These are phyloP conservation scores for Mya arenaria DNA, from an alignment of 1,140 invertebrate genomes.

Conservation along the genomic window DNA sequence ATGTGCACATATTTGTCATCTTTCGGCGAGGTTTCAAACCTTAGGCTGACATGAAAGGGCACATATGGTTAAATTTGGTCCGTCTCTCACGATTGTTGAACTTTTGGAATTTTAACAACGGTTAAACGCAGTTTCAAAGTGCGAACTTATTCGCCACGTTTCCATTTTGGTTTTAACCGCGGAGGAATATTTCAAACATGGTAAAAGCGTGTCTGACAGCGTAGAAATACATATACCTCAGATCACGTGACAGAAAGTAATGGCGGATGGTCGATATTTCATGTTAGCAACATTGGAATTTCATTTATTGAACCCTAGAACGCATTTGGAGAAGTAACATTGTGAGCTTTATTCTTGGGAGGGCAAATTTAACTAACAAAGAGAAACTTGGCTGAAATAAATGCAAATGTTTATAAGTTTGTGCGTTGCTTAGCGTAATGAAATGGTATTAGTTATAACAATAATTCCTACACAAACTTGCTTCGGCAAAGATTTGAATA, in stretches of 20 bases:
- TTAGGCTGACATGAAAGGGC: conserved; percentile 23
- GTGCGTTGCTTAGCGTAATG: too few relatives aligned
- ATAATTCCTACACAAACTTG: too few relatives aligned
- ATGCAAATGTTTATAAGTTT: too few relatives aligned
- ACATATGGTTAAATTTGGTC: conserved; percentile 10
- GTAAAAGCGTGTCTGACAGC: too few relatives aligned
- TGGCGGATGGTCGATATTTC: conserved; percentile 41
- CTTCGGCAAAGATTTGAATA: too few relatives aligned
- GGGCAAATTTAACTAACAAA: too few relatives aligned
- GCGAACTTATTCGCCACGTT: too few relatives aligned
- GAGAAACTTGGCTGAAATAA: too few relatives aligned
- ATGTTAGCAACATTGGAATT: conserved; percentile 11
- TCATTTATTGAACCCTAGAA: background rate
- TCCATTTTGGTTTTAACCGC: background rate
- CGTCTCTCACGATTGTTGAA: conserved; percentile 30
- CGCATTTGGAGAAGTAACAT: background rate
- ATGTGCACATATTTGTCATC: conserved; percentile 21
- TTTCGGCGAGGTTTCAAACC: conserved; percentile 6
- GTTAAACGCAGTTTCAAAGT: too few relatives aligned
- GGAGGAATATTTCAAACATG: conserved; percentile 1
- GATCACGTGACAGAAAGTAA: background rate
- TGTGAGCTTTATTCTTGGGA: too few relatives aligned
- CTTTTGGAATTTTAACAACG: conserved; percentile 16
- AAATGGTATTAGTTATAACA: too few relatives aligned
- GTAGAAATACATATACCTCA: conserved; percentile 32